Evolutionary conservation across 2,113 vertebrate species (phyloP), one percentile per base, ranked within the genome.

Genomic region (Microcebus murinus): DNA sequence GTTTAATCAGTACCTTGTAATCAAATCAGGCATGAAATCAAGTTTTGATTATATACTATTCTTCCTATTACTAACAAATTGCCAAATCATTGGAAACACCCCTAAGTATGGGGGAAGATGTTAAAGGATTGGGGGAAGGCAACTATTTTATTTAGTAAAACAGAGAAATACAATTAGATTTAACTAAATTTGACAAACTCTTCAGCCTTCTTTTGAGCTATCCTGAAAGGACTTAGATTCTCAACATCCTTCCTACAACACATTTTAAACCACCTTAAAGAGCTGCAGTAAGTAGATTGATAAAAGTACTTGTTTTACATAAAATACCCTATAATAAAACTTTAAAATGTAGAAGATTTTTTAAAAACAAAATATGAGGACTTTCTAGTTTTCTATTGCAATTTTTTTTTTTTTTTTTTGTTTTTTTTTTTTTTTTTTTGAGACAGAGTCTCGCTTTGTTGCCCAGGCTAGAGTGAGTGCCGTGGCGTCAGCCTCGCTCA

Each of bases 1-100:
- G 45, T 96, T 97, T 97, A 98, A 98, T 98, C 93, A 98, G 89
- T 92, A 85, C 92, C 59, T 84, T 97, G 63, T 97, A 98, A 98
- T 98, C 92, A 96, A 98, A 96, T 98, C 97, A 97, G 55, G 87
- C 73, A 95, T 90, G 83, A 96, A 97, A 97, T 97, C 96, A 98
- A 93, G 87, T 93, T 97, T 94, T 95, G 87, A 98, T 97, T 97
- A 97, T 92, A 97, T 96, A 97, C 94, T 97, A 97, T 97, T 97
- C 76, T 95, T 59, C 15, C 42, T 95, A 95, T 96, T 97, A 97
- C 11, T 90, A 96, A 85, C 97, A 96, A 97, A 97, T 95, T 97
- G 70, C 45, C 80, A 97, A 97, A 97, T 96, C 93, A 93, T 91
- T 89, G 68, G 94, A 82, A 95, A 97, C 73, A 0, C 87, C 96